phyloP scores from a whole-genome alignment of 2,888 invertebrate genomes.

The Oligia strigilis region DNA sequence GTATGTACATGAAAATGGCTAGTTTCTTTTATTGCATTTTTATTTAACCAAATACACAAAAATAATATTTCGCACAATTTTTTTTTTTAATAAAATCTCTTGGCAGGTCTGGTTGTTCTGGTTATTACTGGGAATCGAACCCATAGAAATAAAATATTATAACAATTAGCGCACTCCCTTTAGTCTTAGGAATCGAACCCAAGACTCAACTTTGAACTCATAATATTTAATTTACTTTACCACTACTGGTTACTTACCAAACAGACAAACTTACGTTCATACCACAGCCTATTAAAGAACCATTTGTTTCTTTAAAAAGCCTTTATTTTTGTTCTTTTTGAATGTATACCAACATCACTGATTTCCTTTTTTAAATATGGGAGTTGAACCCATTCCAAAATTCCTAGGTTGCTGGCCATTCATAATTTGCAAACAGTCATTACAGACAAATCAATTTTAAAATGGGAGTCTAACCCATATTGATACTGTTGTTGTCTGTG shows the following conservation, averaged over 20 bases:
- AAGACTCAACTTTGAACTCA: not conserved
- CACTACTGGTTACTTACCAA: not conserved
- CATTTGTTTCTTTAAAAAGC: not conserved
- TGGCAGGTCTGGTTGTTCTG: not conserved
- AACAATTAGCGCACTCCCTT: not conserved
- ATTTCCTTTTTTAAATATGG: not conserved
- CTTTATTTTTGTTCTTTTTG: not conserved
- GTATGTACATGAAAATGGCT: conserved; percentile 56
- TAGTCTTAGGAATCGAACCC: conserved; percentile 6
- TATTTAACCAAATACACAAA: conserved; percentile 8
- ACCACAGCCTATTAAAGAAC: not conserved
- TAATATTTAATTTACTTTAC: not conserved
- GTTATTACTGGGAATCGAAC: conserved; percentile 19
- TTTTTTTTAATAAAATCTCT: not conserved
- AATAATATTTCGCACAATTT: not conserved
- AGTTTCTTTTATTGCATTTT: not conserved
- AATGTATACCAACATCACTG: not conserved
- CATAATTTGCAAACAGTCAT: not conserved
- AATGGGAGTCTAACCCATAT: conserved; percentile 52
- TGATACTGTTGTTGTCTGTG: not conserved
- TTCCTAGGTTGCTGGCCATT: not conserved
- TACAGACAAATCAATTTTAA: not conserved
- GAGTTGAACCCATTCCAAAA: conserved; percentile 53
- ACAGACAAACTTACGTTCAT: not conserved
- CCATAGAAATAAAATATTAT: conserved; percentile 1